These are phyloP conservation scores for Loriculus beryllinus DNA, from an alignment of 2,797 vertebrate species.

Conservation along the genomic window DNA sequence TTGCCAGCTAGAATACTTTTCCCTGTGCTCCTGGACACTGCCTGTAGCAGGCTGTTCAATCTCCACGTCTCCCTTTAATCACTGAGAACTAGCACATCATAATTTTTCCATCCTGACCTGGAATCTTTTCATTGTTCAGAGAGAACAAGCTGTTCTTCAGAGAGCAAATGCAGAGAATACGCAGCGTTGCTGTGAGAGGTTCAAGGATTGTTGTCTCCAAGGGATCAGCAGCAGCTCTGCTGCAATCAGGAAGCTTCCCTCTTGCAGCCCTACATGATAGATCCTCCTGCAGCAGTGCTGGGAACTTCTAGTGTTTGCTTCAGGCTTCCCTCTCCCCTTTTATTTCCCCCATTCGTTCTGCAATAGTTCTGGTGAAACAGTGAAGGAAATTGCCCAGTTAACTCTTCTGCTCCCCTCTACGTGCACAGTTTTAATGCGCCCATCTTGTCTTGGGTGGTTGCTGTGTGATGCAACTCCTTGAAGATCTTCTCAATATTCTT, in stretches of 20 bases:
- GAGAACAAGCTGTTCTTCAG: constrained; percentile 57
- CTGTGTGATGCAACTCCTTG: constrained; percentile 19
- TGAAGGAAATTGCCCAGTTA: background rate
- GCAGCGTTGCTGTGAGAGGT: background rate
- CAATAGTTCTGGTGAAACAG: background rate
- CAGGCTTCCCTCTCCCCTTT: background rate
- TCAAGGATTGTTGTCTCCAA: constrained; percentile 35
- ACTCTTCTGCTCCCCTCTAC: background rate
- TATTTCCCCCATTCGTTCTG: background rate
- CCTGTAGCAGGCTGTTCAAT: constrained; percentile 36
- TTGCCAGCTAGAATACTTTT: background rate
- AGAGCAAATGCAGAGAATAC: constrained; percentile 8
- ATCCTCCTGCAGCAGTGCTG: background rate
- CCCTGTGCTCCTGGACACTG: background rate
- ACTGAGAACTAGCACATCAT: constrained; percentile 40
- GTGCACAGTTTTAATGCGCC: background rate
- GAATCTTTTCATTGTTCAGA: constrained; percentile 59
- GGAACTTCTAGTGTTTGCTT: background rate
- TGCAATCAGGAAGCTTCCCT: background rate
- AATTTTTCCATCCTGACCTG: constrained; percentile 61
- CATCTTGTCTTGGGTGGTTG: background rate
- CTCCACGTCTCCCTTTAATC: constrained; percentile 53
- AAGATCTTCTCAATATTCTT: background rate
- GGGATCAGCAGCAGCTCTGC: background rate
- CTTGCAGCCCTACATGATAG: background rate